A percentile compares a stretch with the other conserved stretches of the same genome.
phyloP scores from a whole-genome alignment of 2,797 vertebrate species.

The Gobio occitaniae region DNA sequence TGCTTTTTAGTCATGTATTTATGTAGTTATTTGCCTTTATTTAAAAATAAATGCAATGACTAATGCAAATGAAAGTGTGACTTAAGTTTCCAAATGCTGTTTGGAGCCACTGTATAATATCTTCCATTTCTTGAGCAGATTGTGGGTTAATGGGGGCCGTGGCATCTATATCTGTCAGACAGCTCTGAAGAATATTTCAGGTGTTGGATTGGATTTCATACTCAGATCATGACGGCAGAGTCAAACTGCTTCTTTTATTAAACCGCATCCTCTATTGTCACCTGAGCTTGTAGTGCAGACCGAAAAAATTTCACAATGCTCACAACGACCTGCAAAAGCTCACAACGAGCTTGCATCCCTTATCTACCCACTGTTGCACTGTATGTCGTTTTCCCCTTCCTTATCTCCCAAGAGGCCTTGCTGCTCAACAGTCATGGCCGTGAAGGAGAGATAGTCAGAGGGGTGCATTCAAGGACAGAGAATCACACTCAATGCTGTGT shows the following conservation, averaged over 20 bases:
- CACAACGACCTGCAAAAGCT: background rate
- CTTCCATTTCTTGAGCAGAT: background rate
- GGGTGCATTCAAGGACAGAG: conserved; percentile 37
- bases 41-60: too few species aligned
- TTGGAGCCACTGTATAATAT: background rate
- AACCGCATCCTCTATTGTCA: background rate
- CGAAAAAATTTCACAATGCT: conserved; percentile 4
- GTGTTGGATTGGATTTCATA: background rate
- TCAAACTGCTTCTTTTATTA: conserved; percentile 1
- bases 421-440: conserved; percentile 35
- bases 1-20: too few species aligned
- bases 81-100: background rate
- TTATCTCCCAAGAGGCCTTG: conserved; percentile 44
- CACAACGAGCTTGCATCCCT: background rate
- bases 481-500: background rate
- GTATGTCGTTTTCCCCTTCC: background rate
- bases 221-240: background rate
- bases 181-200: background rate
- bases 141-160: background rate
- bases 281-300: background rate
- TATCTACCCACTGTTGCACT: background rate
- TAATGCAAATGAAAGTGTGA: background rate
- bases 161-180: background rate
- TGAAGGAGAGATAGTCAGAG: conserved; percentile 23
- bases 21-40: too few species aligned